phyloP scores from a whole-genome alignment of 2,888 invertebrate genomes.

The Microctonus aethiopoides region DNA sequence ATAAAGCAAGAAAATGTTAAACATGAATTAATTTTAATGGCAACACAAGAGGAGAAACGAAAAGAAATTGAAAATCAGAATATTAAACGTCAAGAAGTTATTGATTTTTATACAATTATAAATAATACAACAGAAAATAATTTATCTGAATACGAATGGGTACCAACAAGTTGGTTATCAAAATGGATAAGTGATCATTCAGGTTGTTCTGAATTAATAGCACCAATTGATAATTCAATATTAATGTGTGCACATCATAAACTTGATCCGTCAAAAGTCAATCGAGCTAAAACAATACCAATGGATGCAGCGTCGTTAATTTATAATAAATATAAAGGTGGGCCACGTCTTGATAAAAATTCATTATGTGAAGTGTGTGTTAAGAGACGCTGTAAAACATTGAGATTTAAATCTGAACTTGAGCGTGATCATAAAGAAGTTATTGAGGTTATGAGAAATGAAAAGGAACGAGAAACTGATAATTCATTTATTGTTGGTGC shows the following conservation, averaged over 20 bases:
- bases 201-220: slow-evolving; percentile 52
- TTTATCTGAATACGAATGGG: slow-evolving; percentile 65
- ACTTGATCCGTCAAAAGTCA: slow-evolving; percentile 67
- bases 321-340: slow-evolving; percentile 67
- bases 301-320: slow-evolving; percentile 63
- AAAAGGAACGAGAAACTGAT: slow-evolving; percentile 58
- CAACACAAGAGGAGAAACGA: slow-evolving; percentile 62
- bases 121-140: slow-evolving; percentile 35
- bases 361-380: slow-evolving; percentile 68
- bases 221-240: slow-evolving; percentile 66
- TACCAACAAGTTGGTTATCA: slow-evolving; percentile 69
- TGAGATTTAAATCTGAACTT: slow-evolving; percentile 67
- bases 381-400: slow-evolving; percentile 65
- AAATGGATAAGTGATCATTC: slow-evolving; percentile 67
- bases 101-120: slow-evolving; percentile 59
- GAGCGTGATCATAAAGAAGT: slow-evolving; percentile 69
- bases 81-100: slow-evolving; percentile 59
- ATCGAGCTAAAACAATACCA: slow-evolving; percentile 67
- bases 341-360: slow-evolving; percentile 64
- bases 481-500: slow-evolving; percentile 70
- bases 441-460: slow-evolving; percentile 62
- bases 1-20: slow-evolving; percentile 60
- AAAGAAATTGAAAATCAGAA: slow-evolving; percentile 62
- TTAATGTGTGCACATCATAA: slow-evolving; percentile 68
- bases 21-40: slow-evolving; percentile 59